Evolutionary conservation across 2,797 vertebrate species (phyloP), one percentile per base, ranked within the genome.

Genomic region (Smutsia temminckii): DNA sequence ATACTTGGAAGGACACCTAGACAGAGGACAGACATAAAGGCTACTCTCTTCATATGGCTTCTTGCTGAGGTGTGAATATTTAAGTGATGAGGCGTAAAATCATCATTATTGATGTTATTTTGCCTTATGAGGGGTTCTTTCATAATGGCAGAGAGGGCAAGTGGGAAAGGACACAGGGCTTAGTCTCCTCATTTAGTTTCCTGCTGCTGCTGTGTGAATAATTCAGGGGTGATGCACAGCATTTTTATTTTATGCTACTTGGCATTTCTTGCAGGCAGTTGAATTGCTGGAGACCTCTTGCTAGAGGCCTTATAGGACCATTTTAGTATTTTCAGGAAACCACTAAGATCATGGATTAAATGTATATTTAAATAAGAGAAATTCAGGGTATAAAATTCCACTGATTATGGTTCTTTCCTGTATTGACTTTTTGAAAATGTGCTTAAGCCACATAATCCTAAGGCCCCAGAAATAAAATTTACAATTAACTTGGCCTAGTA

Each of bases 61-160:
- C 68, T 95, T 97, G 68, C 88, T 97, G 94, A 94, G 59, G 78
- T 95, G 87, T 95, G 94, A 96, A 18, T 95, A 85, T 85, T 93
- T 95, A 92, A 96, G 95, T 91, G 94, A 61, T 55, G 80, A 89
- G 63, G 59, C 14, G 0, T 81, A 94, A 89, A 69, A 34, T 57
- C 53, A 69, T 86, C 69, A 84, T 66, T 92, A 29, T 72, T 93
- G 94, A 90, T 93, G 49, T 69, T 77, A 51, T 90, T 94, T 96
- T 96, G 72, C 66, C 29, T 34, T 64, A 14, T 57, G 53, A 96
- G 32, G 63, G 63, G 32, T 40, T 92, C 78, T 78, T 72, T 96
- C 25, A 53, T 49, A 85, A 71, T 51, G 81, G 34, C 74, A 71
- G 4, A 57, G 68, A 97, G 90, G 92, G 40, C 64, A 91, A 75